Conservation (phyloP, 2,113 vertebrate genomes). For the Trogon melanurus region DNA sequence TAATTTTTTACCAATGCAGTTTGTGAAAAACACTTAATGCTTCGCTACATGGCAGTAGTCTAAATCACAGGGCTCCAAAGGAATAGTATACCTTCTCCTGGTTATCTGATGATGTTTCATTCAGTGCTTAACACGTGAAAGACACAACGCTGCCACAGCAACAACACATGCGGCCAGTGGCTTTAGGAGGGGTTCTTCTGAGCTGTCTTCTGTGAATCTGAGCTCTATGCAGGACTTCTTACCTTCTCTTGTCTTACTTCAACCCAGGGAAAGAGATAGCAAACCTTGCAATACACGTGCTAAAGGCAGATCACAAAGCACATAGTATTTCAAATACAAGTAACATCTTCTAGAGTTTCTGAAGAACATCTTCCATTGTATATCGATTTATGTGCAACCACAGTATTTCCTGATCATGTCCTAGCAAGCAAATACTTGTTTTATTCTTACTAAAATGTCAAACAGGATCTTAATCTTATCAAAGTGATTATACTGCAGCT, state of each 20-base stretch:
- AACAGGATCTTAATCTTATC: conserved; percentile 30
- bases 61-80: not conserved
- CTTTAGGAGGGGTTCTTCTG: not conserved
- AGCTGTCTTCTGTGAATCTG: not conserved
- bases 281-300: not conserved
- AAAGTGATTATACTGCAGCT: conserved; percentile 28
- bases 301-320: not conserved
- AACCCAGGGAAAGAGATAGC: not conserved
- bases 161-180: not conserved
- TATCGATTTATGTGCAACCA: conserved; percentile 5
- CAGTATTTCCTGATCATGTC: not conserved
- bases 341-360: not conserved
- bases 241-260: not conserved
- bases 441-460: conserved; percentile 40
- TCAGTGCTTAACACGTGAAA: not conserved
- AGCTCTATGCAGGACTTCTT: not conserved
- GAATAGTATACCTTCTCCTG: not conserved
- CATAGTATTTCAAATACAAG: not conserved
- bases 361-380: not conserved
- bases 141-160: not conserved
- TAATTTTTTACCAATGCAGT: not conserved
- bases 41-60: not conserved
- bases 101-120: not conserved
- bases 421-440: not conserved
- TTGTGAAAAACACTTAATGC: not conserved